Percentiles rank a stretch among this genome's conserved stretches.
Evolutionary conservation across 2,113 vertebrate genomes (phyloP).

Genomic region (Eira barbara): DNA sequence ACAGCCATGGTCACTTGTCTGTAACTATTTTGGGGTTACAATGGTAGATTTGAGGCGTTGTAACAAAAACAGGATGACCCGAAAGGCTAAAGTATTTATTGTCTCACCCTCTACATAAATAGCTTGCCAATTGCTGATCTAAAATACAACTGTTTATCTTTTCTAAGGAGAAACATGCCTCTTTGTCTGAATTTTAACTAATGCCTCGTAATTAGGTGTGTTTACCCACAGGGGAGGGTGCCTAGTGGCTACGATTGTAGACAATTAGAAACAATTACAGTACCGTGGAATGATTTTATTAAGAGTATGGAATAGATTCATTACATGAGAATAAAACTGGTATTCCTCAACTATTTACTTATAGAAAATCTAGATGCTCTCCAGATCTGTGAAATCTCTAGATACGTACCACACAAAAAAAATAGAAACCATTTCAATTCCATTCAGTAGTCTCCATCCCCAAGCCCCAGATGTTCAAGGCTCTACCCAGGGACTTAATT

Average conservation of each 20-base stretch:
- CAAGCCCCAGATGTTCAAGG: neutral
- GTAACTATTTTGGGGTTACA: neutral
- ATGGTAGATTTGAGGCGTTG: neutral
- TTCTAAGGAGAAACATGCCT: constrained; percentile 28
- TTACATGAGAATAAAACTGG: constrained; percentile 10
- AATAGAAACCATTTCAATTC: neutral
- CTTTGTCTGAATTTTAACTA: constrained; percentile 57
- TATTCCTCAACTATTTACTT: neutral
- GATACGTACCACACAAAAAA: neutral
- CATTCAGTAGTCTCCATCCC: neutral
- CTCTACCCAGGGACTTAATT: neutral
- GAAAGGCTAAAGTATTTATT: neutral
- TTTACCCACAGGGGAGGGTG: constrained; percentile 5
- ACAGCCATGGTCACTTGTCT: neutral
- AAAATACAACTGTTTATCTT: neutral
- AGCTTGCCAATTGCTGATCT: neutral
- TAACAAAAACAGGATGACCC: neutral
- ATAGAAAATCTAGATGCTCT: neutral
- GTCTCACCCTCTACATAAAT: neutral
- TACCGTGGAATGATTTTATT: neutral
- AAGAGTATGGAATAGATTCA: neutral
- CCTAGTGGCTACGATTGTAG: constrained; percentile 20
- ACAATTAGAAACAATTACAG: constrained; percentile 42
- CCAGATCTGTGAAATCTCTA: neutral
- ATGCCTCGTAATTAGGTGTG: constrained; percentile 50